Base-by-base conservation (phyloP, 64 coral and sea anemone species). In the Dendrophyllia cribrosa region DNA sequence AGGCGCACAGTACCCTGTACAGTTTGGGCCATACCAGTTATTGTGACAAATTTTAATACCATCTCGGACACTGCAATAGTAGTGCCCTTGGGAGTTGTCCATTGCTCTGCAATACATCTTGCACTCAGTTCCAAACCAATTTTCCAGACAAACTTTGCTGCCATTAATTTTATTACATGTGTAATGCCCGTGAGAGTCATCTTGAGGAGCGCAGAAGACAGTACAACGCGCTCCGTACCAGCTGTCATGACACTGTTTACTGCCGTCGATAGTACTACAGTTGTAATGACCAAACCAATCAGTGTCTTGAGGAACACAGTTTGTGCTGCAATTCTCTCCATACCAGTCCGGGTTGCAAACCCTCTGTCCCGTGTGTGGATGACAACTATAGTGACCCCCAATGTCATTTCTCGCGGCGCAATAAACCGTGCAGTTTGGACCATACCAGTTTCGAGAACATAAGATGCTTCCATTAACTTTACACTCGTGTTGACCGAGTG, bases 401-500 rank as follows among this genome's bases (percentile, higher is more conserved):
- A 64, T 58, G 69, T 96, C 87, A 74, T 96, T 78, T 51, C 48
- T 81, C 12, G 53, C 22, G 23, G 45, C 48, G 23, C 95, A 96
- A 51, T 86, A 72, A 13, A 78, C 68, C 0, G 79, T 63, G 26
- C 95, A 96, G 43, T 90, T 93, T 5, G 19, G 22, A 11, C 87
- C 80, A 61, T 90, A 96, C 95, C 95, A 96, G 56, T 93, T 90
- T 11, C 88, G 62, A 45, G 64, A 45, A 43, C 95, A 96, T 11
- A 93, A 2, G 47, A 85, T 89, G 13, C 26, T 69, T 19, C 95
- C 95, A 22, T 21, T 93, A 59, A 71, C 60, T 52, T 81, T 77
- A 34, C 94, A 96, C 17, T 52, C 74, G 26, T 96, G 92, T 61
- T 92, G 71, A 44, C 78, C 85, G 9, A 85, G 1, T 21, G 91